Evolutionary conservation across 2,113 vertebrate species (phyloP), one percentile per base, ranked within the genome.

Genomic region (Uria aalge): DNA sequence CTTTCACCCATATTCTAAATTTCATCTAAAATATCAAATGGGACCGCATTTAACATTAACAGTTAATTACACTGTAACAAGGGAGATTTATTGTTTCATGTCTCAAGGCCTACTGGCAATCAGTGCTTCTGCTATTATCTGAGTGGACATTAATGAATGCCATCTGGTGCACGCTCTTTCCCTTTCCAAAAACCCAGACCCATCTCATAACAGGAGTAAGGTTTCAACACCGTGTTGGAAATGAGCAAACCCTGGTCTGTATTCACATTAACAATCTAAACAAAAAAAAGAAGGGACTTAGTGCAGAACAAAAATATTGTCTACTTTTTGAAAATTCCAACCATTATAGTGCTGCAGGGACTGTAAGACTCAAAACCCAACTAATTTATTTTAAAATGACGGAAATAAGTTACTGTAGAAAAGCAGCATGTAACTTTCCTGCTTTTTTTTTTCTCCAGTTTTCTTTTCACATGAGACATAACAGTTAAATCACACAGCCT

Each of bases 61-160:
- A 64, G 27, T 92, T 94, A 92, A 93, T 77, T 85, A 90, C 92
- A 77, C 63, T 47, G 60, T 10, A 95, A 90, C 17, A 57, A 68
- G 55, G 68, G 50, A 86, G 52, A 95, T 90, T 73, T 77, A 88
- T 80, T 84, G 40, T 76, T 94, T 77, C 56, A 32, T 36, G 41
- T 76, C 55, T 95, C 36, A 72, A 55, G 88, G 67, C 94, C 87
- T 40, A 73, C 69, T 77, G 83, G 74, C 59, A 66, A 67, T 11
- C 20, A 77, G 23, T 56, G 47, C 29, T 77, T 89, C 67, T 91
- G 52, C 84, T 90, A 0, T 87, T 94, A n/a, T 45, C 29, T 30
- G 88, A 90, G 67, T 78, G 92, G 95, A 84, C 85, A 78, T 55
- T 66, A 83, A 76, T 78, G 86, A 60, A 52, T 56, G 36, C 53